These are phyloP conservation scores for Rhea pennata DNA, from an alignment of 2,113 vertebrate species.

Conservation along the genomic window DNA sequence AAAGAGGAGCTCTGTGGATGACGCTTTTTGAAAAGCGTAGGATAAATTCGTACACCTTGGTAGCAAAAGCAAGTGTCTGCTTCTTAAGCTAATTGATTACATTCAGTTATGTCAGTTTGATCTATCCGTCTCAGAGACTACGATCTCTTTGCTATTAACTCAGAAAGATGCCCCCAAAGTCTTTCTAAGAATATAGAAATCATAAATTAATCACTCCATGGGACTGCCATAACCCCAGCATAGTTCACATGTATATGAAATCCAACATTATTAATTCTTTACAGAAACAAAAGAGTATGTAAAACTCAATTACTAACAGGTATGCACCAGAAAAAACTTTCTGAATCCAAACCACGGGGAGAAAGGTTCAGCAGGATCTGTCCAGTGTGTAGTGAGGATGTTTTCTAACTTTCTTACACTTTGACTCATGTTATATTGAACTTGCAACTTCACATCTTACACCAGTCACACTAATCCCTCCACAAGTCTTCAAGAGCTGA, in stretches of 20 bases:
- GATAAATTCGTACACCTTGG: conserved; percentile 5
- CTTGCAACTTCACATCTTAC: not conserved
- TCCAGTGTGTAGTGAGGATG: not conserved
- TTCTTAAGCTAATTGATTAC: conserved; percentile 60
- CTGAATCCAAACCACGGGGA: not conserved
- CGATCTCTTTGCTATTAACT: conserved; percentile 66
- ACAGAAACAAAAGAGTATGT: not conserved
- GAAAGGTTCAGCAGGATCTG: not conserved
- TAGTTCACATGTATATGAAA: conserved; percentile 50
- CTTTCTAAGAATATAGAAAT: conserved; percentile 64
- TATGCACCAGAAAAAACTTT: not conserved
- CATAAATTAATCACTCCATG: conserved; percentile 44
- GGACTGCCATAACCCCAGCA: conserved; percentile 39
- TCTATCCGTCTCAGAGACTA: conserved; percentile 66
- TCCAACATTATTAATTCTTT: not conserved
- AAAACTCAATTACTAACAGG: not conserved
- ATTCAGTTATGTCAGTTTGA: conserved; percentile 69
- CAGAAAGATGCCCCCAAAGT: conserved; percentile 57
- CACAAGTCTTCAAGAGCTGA: not conserved
- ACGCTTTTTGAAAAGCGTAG: conserved; percentile 8
- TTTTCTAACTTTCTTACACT: not conserved
- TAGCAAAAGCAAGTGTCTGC: not conserved
- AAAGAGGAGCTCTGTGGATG: not conserved
- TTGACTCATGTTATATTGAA: not conserved
- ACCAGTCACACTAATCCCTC: not conserved